These are phyloP conservation scores for Perizoma flavofasciatum DNA, from an alignment of 2,888 invertebrate species.

Conservation along the genomic window DNA sequence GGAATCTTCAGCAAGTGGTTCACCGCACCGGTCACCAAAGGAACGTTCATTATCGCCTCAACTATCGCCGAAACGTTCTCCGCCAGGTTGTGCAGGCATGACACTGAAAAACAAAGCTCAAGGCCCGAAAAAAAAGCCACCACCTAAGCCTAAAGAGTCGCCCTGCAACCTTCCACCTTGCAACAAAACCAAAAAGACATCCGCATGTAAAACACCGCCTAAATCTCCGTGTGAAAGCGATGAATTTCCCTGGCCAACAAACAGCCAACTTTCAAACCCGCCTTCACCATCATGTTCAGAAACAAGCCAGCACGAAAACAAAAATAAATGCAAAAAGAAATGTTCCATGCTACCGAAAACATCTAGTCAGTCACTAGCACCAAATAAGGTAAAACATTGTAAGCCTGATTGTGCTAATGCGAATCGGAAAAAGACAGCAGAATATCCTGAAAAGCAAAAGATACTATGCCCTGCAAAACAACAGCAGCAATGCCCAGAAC, in stretches of 20 bases:
- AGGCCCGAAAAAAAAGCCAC: conserved; percentile 3
- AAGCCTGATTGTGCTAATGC: conserved; percentile 7
- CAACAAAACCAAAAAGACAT: conserved; percentile 1
- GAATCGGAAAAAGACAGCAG: not conserved
- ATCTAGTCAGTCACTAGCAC: conserved; percentile 9
- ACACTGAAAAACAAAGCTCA: not conserved
- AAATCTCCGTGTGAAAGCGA: conserved; percentile 11
- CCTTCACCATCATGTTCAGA: conserved; percentile 13
- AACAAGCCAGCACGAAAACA: conserved; percentile 1
- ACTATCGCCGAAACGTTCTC: not conserved
- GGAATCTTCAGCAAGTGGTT: not conserved
- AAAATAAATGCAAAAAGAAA: conserved; percentile 13
- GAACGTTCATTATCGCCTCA: not conserved
- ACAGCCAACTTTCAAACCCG: conserved; percentile 14
- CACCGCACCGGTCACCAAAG: conserved; percentile 8
- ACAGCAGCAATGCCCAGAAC: conserved; percentile 5
- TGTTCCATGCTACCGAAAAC: conserved; percentile 10
- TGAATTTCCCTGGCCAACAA: conserved; percentile 18
- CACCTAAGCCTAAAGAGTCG: not conserved
- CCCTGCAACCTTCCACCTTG: conserved; percentile 8
- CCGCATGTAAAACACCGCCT: conserved; percentile 4
- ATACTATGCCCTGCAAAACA: conserved; percentile 3
- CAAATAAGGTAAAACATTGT: conserved; percentile 6
- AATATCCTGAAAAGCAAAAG: not conserved
- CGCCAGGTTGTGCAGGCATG: conserved; percentile 1